Percentiles rank a stretch among this genome's conserved stretches.
These are phyloP conservation scores for Plebejus argus DNA, from an alignment of 2,888 invertebrate species.

Conservation along the genomic window DNA sequence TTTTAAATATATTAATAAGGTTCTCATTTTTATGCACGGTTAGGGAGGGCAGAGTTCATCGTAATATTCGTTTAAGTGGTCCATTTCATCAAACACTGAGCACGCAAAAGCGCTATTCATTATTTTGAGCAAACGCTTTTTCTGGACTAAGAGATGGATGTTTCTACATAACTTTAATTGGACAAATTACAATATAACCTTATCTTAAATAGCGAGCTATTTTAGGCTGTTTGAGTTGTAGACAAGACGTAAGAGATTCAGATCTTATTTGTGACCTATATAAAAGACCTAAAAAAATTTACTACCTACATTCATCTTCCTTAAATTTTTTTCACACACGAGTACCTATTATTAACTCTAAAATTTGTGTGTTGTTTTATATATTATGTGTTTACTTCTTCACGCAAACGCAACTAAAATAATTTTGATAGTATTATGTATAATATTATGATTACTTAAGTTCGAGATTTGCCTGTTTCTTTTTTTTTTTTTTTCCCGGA, in stretches of 20 bases:
- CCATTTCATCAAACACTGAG: slow-evolving; percentile 58
- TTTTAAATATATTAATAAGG: slow-evolving; percentile 39
- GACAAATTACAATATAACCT: slow-evolving; percentile 53
- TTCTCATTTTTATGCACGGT: slow-evolving; percentile 45
- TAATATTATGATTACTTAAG: too few species aligned
- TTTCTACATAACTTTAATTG: slow-evolving; percentile 51
- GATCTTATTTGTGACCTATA: too few species aligned
- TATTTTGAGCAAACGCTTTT: slow-evolving; percentile 61
- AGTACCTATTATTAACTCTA: too few species aligned
- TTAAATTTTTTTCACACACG: too few species aligned
- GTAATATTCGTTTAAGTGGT: slow-evolving; percentile 49
- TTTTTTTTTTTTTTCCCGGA: too few species aligned
- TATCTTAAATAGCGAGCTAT: slow-evolving; percentile 50
- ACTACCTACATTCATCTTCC: too few species aligned
- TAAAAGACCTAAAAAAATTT: too few species aligned
- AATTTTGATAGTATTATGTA: too few species aligned
- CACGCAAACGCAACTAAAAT: too few species aligned
- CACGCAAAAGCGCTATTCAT: slow-evolving; percentile 70
- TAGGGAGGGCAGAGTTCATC: slow-evolving; percentile 42
- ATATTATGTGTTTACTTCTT: too few species aligned
- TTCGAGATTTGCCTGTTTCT: too few species aligned
- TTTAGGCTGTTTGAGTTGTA: not conserved
- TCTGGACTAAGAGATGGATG: slow-evolving; percentile 43
- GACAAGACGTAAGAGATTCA: not conserved
- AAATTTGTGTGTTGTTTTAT: too few species aligned